Evolutionary conservation across 2,888 invertebrate species (phyloP).

Genomic region (Drosophila borborema): DNA sequence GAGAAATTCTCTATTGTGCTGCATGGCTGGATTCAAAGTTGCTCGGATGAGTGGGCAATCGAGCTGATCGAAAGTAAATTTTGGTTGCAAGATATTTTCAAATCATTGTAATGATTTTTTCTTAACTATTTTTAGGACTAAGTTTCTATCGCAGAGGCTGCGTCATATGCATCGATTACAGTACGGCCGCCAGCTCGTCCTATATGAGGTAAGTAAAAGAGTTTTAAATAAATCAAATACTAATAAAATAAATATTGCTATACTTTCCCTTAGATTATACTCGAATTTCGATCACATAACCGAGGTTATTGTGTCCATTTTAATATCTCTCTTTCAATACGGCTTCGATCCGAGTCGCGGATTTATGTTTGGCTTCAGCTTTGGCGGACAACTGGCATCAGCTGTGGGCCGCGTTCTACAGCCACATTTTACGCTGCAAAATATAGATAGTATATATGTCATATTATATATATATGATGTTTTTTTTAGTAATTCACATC

Average conservation of each 20-base stretch:
- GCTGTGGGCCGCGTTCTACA: constrained; percentile 77
- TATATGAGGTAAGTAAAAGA: constrained; percentile 70
- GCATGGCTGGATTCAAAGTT: constrained; percentile 84
- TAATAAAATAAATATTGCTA: background rate
- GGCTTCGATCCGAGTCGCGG: constrained; percentile 77
- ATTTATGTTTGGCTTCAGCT: constrained; percentile 84
- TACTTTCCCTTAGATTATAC: constrained; percentile 55
- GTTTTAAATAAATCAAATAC: background rate
- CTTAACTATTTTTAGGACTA: constrained; percentile 66
- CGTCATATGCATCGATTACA: constrained; percentile 83
- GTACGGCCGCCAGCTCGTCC: constrained; percentile 73
- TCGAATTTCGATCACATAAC: constrained; percentile 75
- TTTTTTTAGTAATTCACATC: background rate
- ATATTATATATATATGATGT: background rate
- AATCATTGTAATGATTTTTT: background rate
- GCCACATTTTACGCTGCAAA: constrained; percentile 65
- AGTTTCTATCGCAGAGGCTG: constrained; percentile 82
- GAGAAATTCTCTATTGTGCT: constrained; percentile 83
- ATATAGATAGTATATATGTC: constrained; percentile 81
- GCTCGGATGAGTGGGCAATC: constrained; percentile 79
- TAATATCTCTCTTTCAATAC: constrained; percentile 66
- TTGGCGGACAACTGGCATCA: constrained; percentile 83
- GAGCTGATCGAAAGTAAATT: constrained; percentile 78
- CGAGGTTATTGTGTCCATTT: constrained; percentile 67
- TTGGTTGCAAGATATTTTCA: background rate